These are phyloP conservation scores for Eumaeus atala DNA, from an alignment of 1,140 invertebrate genomes.

Conservation along the genomic window DNA sequence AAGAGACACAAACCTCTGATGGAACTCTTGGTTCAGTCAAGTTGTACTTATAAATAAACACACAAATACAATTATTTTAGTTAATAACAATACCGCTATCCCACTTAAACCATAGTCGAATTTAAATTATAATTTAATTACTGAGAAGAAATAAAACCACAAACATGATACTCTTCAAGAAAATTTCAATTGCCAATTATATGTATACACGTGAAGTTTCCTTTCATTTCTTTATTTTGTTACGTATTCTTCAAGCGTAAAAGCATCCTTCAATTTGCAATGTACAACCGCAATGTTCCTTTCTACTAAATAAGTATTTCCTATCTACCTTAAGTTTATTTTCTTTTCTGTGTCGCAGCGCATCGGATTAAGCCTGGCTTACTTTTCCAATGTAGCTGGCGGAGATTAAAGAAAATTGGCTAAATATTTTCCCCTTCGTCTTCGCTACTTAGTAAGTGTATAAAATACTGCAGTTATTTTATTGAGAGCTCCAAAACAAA, in stretches of 20 bases:
- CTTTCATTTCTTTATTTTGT: slow-evolving; percentile 9
- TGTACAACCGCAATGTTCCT: slow-evolving; percentile 17
- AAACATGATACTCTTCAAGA: not conserved
- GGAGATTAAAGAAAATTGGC: slow-evolving; percentile 43
- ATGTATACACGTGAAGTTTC: slow-evolving; percentile 3
- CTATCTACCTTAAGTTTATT: slow-evolving; percentile 37
- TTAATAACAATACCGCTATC: no score
- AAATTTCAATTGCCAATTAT: slow-evolving; percentile 7
- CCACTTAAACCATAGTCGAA: no score
- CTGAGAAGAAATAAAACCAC: no score
- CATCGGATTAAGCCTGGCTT: slow-evolving; percentile 40
- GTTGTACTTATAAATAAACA: no score
- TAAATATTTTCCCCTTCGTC: slow-evolving; percentile 39
- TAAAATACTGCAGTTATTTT: slow-evolving; percentile 20
- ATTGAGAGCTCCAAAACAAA: not conserved
- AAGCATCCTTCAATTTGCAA: slow-evolving; percentile 18
- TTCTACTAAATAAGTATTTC: slow-evolving; percentile 34
- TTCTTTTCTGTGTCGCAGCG: slow-evolving; percentile 39
- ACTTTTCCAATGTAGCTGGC: slow-evolving; percentile 32
- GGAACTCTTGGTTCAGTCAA: no score
- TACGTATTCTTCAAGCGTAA: slow-evolving; percentile 7
- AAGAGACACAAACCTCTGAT: no score
- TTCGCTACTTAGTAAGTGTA: slow-evolving; percentile 18
- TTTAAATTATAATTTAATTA: no score
- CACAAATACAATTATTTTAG: no score